phyloP scores from a whole-genome alignment of 1,140 invertebrate species.

The Adelges cooleyi region DNA sequence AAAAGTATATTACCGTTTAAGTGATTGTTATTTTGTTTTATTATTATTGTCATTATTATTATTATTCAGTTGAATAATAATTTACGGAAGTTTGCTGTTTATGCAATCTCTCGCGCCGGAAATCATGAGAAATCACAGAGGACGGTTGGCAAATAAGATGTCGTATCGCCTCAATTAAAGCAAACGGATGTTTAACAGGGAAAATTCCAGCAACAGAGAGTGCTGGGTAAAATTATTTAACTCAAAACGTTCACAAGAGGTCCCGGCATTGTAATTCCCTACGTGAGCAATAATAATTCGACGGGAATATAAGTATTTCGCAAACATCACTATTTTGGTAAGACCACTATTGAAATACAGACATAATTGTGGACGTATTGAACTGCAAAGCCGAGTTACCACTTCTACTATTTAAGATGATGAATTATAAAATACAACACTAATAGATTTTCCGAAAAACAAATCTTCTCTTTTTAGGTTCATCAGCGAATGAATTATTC shows the following conservation, averaged over 20 bases:
- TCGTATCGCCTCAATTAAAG: background rate
- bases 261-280: background rate
- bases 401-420: too few species aligned
- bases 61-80: background rate
- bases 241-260: background rate
- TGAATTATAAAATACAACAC: too few species aligned
- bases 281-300: background rate
- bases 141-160: background rate
- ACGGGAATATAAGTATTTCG: background rate
- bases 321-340: background rate
- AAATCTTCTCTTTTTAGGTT: too few species aligned
- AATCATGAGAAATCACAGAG: background rate
- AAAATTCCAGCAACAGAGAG: too few species aligned
- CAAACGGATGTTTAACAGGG: constrained; percentile 1
- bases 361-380: too few species aligned
- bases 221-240: constrained; percentile 7
- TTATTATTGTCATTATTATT: too few species aligned
- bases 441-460: too few species aligned
- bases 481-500: too few species aligned
- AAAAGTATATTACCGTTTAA: too few species aligned
- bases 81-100: background rate
- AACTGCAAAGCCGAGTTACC: too few species aligned
- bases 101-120: background rate
- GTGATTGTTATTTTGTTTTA: too few species aligned
- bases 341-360: too few species aligned